Percentiles rank a stretch among this genome's conserved stretches.
These are phyloP conservation scores for Buathra laborator DNA, from an alignment of 2,888 invertebrate genomes.

Conservation along the genomic window DNA sequence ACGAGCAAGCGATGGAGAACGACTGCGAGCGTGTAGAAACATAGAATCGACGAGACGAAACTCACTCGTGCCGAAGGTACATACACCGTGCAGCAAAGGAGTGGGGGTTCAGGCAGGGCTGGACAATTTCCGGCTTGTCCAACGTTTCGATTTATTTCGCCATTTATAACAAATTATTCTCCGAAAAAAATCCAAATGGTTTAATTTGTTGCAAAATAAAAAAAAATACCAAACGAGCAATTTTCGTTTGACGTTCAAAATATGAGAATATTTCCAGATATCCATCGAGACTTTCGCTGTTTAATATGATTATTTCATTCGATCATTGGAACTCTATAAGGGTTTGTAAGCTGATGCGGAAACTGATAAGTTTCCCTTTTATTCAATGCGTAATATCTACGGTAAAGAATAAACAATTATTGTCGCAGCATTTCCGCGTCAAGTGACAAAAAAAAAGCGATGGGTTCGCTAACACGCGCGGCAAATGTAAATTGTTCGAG, in stretches of 20 bases:
- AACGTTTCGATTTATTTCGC: background rate
- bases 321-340: no score
- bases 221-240: background rate
- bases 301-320: no score
- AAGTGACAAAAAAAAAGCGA: background rate
- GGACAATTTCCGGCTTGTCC: background rate
- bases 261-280: no score
- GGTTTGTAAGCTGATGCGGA: no score
- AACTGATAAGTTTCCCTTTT: no score
- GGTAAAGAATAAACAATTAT: background rate
- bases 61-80: background rate
- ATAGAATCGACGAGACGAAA: slow-evolving; percentile 4
- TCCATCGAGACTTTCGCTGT: no score
- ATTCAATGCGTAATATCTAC: no score
- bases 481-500: slow-evolving; percentile 34
- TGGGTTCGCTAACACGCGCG: slow-evolving; percentile 32
- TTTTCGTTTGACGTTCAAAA: background rate
- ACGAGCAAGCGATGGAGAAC: slow-evolving; percentile 39
- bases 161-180: background rate
- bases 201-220: background rate
- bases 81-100: background rate
- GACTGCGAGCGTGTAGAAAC: slow-evolving; percentile 41
- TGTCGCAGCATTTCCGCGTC: background rate
- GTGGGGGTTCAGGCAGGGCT: background rate
- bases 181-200: background rate